A percentile compares a stretch with the other conserved stretches of the same genome.
These are phyloP conservation scores for Phodopus roborovskii DNA, from an alignment of 2,113 vertebrate genomes.

Conservation along the genomic window DNA sequence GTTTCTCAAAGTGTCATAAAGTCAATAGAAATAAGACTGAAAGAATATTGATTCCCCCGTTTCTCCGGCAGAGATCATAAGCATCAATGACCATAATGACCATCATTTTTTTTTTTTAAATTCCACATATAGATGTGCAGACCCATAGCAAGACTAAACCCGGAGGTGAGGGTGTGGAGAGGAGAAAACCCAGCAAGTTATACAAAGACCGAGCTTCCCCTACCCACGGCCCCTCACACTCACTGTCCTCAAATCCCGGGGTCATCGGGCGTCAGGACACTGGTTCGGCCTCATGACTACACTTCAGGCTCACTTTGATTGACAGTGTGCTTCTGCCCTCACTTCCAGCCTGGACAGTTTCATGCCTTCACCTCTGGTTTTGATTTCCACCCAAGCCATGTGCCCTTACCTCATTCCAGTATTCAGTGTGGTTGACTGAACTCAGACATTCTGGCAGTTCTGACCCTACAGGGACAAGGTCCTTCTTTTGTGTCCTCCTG, in stretches of 20 bases:
- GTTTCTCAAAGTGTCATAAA: neutral
- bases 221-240: neutral
- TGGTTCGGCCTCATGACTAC: neutral
- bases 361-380: neutral
- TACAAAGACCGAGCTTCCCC: neutral
- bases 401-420: neutral
- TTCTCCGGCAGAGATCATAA: neutral
- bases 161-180: neutral
- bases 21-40: neutral
- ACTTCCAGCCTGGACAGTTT: neutral
- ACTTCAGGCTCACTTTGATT: neutral
- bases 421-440: neutral
- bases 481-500: neutral
- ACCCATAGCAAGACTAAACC: neutral
- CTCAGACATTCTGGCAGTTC: neutral
- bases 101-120: neutral
- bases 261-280: neutral
- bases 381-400: neutral
- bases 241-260: neutral
- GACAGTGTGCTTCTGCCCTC: neutral
- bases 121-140: neutral
- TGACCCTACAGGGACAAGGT: neutral
- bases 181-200: neutral
- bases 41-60: neutral
- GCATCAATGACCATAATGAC: neutral